A percentile compares a stretch with the other conserved stretches of the same genome.
These are phyloP conservation scores for Fundulus diaphanus DNA, from an alignment of 2,797 vertebrate genomes.

Conservation along the genomic window DNA sequence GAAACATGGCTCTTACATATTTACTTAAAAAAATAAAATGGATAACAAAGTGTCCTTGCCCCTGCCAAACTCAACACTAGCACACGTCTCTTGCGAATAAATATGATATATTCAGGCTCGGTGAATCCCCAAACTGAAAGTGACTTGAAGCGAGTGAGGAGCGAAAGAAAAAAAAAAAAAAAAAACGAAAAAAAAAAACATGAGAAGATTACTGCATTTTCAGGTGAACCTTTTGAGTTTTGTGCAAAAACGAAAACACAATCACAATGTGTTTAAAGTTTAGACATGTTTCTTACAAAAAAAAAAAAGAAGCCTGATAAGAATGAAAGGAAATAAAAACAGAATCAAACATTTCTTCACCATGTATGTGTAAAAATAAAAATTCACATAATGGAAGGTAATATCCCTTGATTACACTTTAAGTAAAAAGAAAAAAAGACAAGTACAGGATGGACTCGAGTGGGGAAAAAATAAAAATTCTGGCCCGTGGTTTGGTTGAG, in stretches of 20 bases:
- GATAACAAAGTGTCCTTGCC: conserved; percentile 73
- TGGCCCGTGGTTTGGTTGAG: conserved; percentile 76
- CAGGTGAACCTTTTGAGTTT: conserved; percentile 68
- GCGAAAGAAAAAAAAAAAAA: background rate
- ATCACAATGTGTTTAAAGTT: conserved; percentile 60
- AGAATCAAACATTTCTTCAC: conserved; percentile 64
- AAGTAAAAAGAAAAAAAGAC: conserved; percentile 29
- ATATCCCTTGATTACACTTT: conserved; percentile 75
- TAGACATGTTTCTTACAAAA: conserved; percentile 53
- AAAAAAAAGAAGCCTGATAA: conserved; percentile 65
- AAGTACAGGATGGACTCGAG: conserved; percentile 75
- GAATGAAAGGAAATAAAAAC: conserved; percentile 66
- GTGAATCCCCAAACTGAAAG: conserved; percentile 76
- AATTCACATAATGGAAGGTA: conserved; percentile 70
- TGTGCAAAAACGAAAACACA: conserved; percentile 65
- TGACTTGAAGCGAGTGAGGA: conserved; percentile 74
- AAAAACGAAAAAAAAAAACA: conserved; percentile 15
- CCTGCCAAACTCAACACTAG: conserved; percentile 73
- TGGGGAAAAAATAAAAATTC: conserved; percentile 52
- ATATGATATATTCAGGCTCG: conserved; percentile 81
- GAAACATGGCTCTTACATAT: conserved; percentile 75
- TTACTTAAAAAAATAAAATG: conserved; percentile 56
- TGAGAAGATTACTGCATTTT: conserved; percentile 78
- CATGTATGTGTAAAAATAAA: conserved; percentile 70
- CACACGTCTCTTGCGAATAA: conserved; percentile 81